These are phyloP conservation scores for Clarias pachynema DNA, from an alignment of 2,797 vertebrate genomes.

Conservation along the genomic window DNA sequence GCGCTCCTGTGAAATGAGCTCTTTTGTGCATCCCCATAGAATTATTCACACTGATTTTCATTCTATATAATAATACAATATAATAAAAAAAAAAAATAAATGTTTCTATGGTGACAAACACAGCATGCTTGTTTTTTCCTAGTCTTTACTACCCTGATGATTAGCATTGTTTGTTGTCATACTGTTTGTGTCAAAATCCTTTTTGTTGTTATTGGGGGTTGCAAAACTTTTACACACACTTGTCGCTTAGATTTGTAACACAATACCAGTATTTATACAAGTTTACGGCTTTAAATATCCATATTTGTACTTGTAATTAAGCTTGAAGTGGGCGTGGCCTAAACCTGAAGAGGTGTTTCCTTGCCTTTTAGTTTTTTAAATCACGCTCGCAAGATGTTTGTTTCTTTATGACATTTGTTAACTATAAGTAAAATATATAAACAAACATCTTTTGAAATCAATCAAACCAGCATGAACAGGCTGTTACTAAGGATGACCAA, in stretches of 20 bases:
- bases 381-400: no score
- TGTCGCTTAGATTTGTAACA: background rate
- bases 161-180: background rate
- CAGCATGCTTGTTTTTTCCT: background rate
- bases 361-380: background rate
- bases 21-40: background rate
- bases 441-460: no score
- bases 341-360: background rate
- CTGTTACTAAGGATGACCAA: background rate
- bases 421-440: background rate
- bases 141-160: background rate
- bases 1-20: background rate
- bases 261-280: background rate
- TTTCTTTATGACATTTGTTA: background rate
- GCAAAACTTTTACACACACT: background rate
- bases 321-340: background rate
- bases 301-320: background rate
- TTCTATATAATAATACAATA: background rate
- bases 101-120: background rate
- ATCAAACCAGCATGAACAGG: no score
- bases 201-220: background rate
- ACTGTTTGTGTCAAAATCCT: background rate
- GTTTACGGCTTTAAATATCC: background rate
- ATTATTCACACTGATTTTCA: background rate
- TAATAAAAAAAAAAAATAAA: background rate